Percentiles rank a stretch among this genome's conserved stretches.
These are phyloP conservation scores for Ranitomeya variabilis DNA, from an alignment of 2,113 vertebrate species.

Conservation along the genomic window DNA sequence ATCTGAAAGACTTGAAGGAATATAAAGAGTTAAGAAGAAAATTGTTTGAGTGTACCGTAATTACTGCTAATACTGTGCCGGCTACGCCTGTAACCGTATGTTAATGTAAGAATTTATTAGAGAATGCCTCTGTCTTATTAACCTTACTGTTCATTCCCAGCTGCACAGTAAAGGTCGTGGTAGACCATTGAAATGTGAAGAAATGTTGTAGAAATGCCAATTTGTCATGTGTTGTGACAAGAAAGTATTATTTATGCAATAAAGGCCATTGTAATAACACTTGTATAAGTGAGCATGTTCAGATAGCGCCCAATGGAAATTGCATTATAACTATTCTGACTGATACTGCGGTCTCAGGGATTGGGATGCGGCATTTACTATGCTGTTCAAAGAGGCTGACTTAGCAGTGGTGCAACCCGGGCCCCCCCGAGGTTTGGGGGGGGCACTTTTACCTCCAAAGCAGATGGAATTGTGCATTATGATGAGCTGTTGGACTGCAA, in stretches of 20 bases:
- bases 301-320: background rate
- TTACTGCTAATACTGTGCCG: background rate
- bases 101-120: background rate
- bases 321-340: background rate
- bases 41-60: background rate
- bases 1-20: background rate
- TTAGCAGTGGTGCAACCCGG: too few relatives aligned
- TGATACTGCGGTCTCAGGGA: background rate
- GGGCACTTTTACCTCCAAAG: too few relatives aligned
- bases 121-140: background rate
- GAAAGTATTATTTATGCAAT: background rate
- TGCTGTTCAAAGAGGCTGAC: too few relatives aligned
- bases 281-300: background rate
- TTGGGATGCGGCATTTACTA: background rate
- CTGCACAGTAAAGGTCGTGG: background rate
- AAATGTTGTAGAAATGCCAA: background rate
- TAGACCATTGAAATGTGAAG: background rate
- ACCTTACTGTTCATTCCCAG: background rate
- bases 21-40: background rate
- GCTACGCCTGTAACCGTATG: background rate
- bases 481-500: too few relatives aligned
- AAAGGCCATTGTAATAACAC: background rate
- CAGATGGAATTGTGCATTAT: too few relatives aligned
- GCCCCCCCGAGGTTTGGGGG: too few relatives aligned
- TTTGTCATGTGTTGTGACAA: background rate